Base-by-base conservation (phyloP, 2,797 vertebrate species). In the Lepus oiostolus region DNA sequence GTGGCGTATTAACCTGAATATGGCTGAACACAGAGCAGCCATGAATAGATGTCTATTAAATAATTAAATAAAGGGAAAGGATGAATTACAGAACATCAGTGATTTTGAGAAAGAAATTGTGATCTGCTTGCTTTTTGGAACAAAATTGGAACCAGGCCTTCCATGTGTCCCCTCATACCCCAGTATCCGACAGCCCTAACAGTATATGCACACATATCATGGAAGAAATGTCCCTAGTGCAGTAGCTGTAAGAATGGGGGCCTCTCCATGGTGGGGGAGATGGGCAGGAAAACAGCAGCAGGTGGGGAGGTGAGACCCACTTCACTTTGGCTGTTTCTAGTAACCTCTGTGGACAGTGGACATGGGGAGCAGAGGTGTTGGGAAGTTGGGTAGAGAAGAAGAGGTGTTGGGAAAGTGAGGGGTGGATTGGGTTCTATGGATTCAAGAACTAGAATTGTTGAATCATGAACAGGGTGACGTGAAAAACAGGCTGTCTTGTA, bases 381-480 rank as follows among this genome's bases (percentile, higher is more conserved):
- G 52, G 13, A 52, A 79, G 10, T 1, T 63, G 35, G n/a, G 67
- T 30, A n/a, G 14, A 88, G 87, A 79, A 67, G 4, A 8, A 58
- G 65, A 84, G 47, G 62, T 80, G 85, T 54, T 76, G 32, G 71
- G 54, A 85, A 82, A 11, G 24, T 2, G 17, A 90, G 74, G 83
- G 32, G 38, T 17, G 88, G 65, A 77, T 88, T 47, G 83, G 62
- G 21, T 91, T 84, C 81, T 90, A 92, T 94, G 93, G 93, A 97
- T 89, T 65, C 65, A 68, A 88, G 70, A 84, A 74, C 35, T 38
- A 80, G 91, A 65, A 80, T 81, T 65, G 80, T 74, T 74, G 82
- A 88, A 70, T 58, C 72, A 85, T 21, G 28, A 42, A n/a, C 54
- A 63, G 71, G 65, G n/a, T 32, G 52, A 47, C 21, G 14, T 26